A percentile compares a stretch with the other conserved stretches of the same genome.
These are phyloP conservation scores for Enhydra lutris DNA, from an alignment of 2,113 vertebrate genomes.

Conservation along the genomic window DNA sequence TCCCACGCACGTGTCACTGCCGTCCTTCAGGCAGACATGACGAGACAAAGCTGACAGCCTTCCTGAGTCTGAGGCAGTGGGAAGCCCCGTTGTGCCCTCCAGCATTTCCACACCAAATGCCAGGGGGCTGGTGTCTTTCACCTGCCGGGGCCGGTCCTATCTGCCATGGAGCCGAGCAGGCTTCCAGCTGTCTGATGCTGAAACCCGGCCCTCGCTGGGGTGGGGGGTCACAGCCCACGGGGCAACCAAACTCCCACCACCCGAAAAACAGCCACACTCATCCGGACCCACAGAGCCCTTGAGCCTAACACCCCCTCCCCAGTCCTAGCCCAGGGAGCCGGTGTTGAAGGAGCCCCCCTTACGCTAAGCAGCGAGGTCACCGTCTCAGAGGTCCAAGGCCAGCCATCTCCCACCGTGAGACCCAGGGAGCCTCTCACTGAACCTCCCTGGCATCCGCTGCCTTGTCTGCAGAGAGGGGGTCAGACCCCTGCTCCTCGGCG, in stretches of 20 bases:
- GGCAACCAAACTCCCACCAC: not conserved
- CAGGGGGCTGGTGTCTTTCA: not conserved
- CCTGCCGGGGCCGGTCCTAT: not conserved
- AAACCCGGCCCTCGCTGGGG: not conserved
- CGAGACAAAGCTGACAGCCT: slow-evolving; percentile 53
- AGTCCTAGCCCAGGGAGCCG: not conserved
- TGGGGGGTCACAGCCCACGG: not conserved
- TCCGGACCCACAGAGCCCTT: not conserved
- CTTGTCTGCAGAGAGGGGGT: not conserved
- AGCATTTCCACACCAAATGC: slow-evolving; percentile 10
- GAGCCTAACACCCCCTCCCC: not conserved
- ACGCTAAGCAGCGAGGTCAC: not conserved
- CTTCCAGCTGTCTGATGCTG: not conserved
- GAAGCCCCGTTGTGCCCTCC: not conserved
- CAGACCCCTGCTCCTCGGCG: not conserved
- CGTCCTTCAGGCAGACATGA: slow-evolving; percentile 5
- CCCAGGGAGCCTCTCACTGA: not conserved
- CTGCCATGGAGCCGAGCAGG: not conserved
- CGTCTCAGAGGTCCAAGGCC: not conserved
- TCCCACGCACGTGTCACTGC: slow-evolving; percentile 42
- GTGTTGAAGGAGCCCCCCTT: too few relatives aligned
- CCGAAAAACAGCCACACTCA: not conserved
- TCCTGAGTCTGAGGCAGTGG: slow-evolving; percentile 46
- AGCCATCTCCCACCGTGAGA: not conserved
- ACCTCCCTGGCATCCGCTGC: not conserved